Conservation (phyloP, 2,888 invertebrate genomes). For the Holacanthella duospinosa region DNA sequence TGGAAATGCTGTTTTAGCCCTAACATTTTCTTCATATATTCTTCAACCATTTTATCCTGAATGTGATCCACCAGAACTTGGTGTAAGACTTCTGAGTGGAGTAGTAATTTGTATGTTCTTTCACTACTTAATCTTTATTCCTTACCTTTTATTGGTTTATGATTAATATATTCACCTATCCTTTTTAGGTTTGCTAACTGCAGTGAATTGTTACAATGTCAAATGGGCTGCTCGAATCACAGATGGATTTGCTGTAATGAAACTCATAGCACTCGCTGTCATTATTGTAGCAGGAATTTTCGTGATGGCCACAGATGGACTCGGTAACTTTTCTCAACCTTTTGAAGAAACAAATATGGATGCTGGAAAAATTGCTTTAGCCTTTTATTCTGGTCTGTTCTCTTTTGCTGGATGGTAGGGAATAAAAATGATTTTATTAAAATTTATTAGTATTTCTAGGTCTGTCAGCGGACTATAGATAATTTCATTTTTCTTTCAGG, state of each 20-base stretch:
- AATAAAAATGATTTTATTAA: slow-evolving; percentile 2
- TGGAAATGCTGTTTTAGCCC: slow-evolving; percentile 84
- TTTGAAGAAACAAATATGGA: slow-evolving; percentile 61
- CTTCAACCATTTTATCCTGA: slow-evolving; percentile 75
- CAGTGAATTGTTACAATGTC: slow-evolving; percentile 90
- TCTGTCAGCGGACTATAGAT: too few relatives aligned
- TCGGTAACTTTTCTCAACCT: slow-evolving; percentile 59
- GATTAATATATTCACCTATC: too few relatives aligned
- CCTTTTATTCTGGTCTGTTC: slow-evolving; percentile 86
- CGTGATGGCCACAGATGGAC: slow-evolving; percentile 60
- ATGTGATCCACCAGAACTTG: slow-evolving; percentile 69
- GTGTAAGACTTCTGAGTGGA: slow-evolving; percentile 76
- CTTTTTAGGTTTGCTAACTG: slow-evolving; percentile 64
- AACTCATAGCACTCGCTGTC: slow-evolving; percentile 71
- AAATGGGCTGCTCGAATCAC: slow-evolving; percentile 91
- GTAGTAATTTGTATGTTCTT: slow-evolving; percentile 78
- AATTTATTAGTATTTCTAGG: too few relatives aligned
- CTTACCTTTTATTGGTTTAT: neutral
- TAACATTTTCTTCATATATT: slow-evolving; percentile 87
- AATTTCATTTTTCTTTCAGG: slow-evolving; percentile 44
- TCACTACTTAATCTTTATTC: too few relatives aligned
- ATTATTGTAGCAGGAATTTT: slow-evolving; percentile 73
- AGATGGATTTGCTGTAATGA: slow-evolving; percentile 84
- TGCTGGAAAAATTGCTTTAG: slow-evolving; percentile 68
- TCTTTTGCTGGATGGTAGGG: slow-evolving; percentile 76